Conservation (phyloP, 1,140 invertebrate species). For the Chironomus tepperi region DNA sequence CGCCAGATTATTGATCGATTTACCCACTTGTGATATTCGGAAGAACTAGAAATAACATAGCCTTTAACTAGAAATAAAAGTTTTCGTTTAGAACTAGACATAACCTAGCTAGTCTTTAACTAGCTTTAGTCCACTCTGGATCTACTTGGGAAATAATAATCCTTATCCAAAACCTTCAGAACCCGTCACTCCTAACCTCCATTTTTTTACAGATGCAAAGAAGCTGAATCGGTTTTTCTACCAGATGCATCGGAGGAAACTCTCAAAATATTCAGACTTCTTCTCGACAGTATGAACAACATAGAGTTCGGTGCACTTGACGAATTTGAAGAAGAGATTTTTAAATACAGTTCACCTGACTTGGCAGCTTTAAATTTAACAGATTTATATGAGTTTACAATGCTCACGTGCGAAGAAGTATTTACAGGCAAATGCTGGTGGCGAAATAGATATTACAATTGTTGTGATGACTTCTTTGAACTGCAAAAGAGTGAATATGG, state of each 20-base stretch:
- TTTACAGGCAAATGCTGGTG: conserved; percentile 32
- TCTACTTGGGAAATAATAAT: no score
- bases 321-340: conserved; percentile 29
- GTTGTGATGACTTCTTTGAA: conserved; percentile 35
- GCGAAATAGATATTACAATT: conserved; percentile 31
- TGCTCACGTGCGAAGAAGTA: conserved; percentile 32
- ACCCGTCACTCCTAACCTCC: no score
- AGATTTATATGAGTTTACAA: conserved; percentile 35
- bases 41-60: no score
- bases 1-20: no score
- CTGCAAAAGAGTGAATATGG: conserved; percentile 44
- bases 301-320: conserved; percentile 33
- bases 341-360: not conserved
- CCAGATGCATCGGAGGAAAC: conserved; percentile 25
- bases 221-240: conserved; percentile 32
- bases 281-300: conserved; percentile 30
- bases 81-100: no score
- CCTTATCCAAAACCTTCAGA: no score
- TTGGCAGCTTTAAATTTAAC: not conserved
- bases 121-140: no score
- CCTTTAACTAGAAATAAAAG: no score
- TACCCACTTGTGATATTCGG: no score
- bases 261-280: conserved; percentile 24
- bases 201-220: conserved; percentile 25
- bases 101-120: no score